Evolutionary conservation across 2,888 invertebrate species (phyloP).

Genomic region (Fragum fragum): DNA sequence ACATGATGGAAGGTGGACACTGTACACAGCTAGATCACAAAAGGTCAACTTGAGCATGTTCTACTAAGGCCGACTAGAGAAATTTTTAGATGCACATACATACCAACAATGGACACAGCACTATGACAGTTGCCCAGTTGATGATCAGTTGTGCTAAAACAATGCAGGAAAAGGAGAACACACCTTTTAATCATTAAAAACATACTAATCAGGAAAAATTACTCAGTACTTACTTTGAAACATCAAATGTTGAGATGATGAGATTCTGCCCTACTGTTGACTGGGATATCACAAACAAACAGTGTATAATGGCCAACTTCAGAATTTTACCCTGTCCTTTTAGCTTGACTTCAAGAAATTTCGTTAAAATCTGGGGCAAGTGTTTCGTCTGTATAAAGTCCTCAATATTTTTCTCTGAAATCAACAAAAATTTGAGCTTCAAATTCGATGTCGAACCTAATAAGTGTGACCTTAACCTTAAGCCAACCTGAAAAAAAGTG

Average conservation of each 20-base stretch:
- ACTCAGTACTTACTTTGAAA: constrained; percentile 70
- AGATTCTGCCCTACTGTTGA: constrained; percentile 72
- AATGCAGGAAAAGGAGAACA: not conserved
- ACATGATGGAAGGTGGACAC: no score
- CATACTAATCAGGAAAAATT: not conserved
- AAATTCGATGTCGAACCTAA: no score
- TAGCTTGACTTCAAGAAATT: constrained; percentile 74
- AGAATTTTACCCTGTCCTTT: constrained; percentile 75
- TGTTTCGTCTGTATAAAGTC: constrained; percentile 56
- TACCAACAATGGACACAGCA: no score
- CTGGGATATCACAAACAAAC: constrained; percentile 77
- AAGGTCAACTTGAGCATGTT: no score
- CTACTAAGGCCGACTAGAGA: no score
- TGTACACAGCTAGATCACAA: no score
- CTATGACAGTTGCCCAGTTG: no score
- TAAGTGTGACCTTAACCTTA: no score
- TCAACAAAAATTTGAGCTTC: constrained; percentile 1
- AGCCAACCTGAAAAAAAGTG: no score
- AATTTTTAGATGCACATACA: no score
- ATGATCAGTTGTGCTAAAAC: no score
- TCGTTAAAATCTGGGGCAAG: constrained; percentile 69
- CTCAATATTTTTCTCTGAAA: constrained; percentile 61
- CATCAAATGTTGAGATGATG: constrained; percentile 74
- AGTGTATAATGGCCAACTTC: constrained; percentile 71
- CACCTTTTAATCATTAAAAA: not conserved